phyloP scores from a whole-genome alignment of 2,888 invertebrate genomes.

The Cerceris rybyensis region DNA sequence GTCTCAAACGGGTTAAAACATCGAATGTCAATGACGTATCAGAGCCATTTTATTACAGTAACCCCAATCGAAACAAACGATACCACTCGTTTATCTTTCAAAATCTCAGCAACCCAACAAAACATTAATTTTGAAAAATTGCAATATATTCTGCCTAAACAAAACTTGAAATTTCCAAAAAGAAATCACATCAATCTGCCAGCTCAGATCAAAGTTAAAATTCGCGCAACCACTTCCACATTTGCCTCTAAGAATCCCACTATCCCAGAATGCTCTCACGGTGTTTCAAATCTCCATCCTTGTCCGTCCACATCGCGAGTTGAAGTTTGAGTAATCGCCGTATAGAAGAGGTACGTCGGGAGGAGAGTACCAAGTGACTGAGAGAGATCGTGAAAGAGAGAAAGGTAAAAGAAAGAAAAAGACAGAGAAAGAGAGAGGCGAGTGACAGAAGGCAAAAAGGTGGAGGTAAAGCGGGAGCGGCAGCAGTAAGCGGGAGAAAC shows the following conservation, averaged over 20 bases:
- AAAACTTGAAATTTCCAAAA: too few species aligned
- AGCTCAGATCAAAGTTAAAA: too few species aligned
- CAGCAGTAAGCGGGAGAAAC: conserved; percentile 28
- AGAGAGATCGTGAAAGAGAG: conserved; percentile 1
- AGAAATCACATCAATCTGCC: too few species aligned
- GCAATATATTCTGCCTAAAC: too few species aligned
- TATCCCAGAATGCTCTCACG: conserved; percentile 61
- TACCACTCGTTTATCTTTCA: too few species aligned
- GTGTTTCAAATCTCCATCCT: conserved; percentile 46
- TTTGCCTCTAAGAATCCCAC: not conserved
- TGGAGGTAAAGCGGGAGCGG: conserved; percentile 42
- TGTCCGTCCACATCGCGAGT: conserved; percentile 50
- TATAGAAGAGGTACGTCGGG: conserved; percentile 49
- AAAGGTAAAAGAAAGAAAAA: not conserved
- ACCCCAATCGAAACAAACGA: too few species aligned
- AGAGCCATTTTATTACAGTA: too few species aligned
- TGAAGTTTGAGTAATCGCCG: conserved; percentile 60
- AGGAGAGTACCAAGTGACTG: conserved; percentile 42
- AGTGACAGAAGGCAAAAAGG: conserved; percentile 50
- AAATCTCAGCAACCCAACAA: too few species aligned
- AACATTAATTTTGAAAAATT: too few species aligned
- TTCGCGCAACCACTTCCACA: too few species aligned
- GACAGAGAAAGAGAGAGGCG: conserved; percentile 36
- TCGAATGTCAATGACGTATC: too few species aligned
- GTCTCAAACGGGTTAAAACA: too few species aligned